phyloP scores from a whole-genome alignment of 2,797 vertebrate species.

The Mycteria americana region DNA sequence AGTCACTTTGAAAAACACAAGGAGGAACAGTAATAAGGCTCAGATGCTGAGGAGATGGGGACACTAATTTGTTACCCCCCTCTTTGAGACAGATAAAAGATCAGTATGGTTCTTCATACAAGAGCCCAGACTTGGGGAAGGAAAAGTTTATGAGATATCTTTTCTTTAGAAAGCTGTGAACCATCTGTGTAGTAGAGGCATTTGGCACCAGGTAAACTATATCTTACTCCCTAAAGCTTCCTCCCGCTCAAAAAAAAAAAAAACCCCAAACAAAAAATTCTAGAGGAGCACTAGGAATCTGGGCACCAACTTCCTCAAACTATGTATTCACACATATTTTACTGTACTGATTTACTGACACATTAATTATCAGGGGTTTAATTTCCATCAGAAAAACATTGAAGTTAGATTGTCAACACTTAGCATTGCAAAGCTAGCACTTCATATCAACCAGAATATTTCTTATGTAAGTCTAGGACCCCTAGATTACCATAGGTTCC shows the following conservation, averaged over 20 bases:
- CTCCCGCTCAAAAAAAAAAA: too few species aligned
- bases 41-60: not conserved
- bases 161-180: not conserved
- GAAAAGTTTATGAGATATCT: not conserved
- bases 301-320: not conserved
- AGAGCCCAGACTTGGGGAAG: not conserved
- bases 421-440: not conserved
- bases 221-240: not conserved
- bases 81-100: not conserved
- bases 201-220: not conserved
- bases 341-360: not conserved
- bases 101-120: not conserved
- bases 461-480: not conserved
- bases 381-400: not conserved
- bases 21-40: not conserved
- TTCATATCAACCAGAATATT: not conserved
- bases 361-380: not conserved
- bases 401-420: not conserved
- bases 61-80: not conserved
- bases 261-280: not conserved
- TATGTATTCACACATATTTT: not conserved
- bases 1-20: not conserved
- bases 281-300: rapidly evolving
- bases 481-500: not conserved
- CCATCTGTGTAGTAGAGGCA: not conserved